A percentile compares a stretch with the other conserved stretches of the same genome.
Evolutionary conservation across 2,888 invertebrate genomes (phyloP).

Genomic region (Orgyia antiqua): DNA sequence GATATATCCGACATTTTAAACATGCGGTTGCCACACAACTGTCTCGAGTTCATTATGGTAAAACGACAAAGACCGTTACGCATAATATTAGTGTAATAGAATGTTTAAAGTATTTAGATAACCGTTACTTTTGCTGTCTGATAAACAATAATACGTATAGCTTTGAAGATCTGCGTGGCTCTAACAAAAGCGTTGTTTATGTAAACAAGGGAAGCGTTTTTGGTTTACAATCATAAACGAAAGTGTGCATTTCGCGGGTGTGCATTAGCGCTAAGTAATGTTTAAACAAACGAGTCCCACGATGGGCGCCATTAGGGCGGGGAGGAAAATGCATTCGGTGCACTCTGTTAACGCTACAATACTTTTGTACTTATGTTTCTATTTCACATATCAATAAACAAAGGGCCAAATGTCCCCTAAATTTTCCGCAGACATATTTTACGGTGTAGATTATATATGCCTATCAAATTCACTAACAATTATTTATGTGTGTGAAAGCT

Average conservation of each 20-base stretch:
- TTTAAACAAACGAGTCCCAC: conserved; percentile 33
- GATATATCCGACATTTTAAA: conserved; percentile 31
- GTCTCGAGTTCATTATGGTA: conserved; percentile 33
- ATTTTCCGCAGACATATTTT: too few relatives aligned
- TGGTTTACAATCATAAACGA: conserved; percentile 29
- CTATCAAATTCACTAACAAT: too few relatives aligned
- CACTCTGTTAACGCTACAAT: conserved; percentile 32
- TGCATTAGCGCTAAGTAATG: conserved; percentile 34
- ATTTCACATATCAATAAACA: conserved; percentile 44
- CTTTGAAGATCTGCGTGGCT: conserved; percentile 30
- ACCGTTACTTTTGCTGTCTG: conserved; percentile 37
- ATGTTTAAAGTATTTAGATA: conserved; percentile 33
- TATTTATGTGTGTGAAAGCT: too few relatives aligned
- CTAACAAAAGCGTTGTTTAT: conserved; percentile 35
- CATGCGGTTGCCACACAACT: conserved; percentile 23
- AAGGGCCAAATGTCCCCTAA: conserved; percentile 6
- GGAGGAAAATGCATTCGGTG: conserved; percentile 24
- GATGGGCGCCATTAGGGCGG: conserved; percentile 32
- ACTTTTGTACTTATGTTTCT: conserved; percentile 37
- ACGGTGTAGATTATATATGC: too few relatives aligned
- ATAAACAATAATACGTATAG: conserved; percentile 35
- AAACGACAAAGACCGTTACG: conserved; percentile 48
- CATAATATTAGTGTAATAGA: conserved; percentile 43
- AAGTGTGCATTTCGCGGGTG: conserved; percentile 32
- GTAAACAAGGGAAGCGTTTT: conserved; percentile 20